A percentile compares a stretch with the other conserved stretches of the same genome.
Evolutionary conservation across 2,888 invertebrate species (phyloP).

Genomic region (Cantharis flavilabris): DNA sequence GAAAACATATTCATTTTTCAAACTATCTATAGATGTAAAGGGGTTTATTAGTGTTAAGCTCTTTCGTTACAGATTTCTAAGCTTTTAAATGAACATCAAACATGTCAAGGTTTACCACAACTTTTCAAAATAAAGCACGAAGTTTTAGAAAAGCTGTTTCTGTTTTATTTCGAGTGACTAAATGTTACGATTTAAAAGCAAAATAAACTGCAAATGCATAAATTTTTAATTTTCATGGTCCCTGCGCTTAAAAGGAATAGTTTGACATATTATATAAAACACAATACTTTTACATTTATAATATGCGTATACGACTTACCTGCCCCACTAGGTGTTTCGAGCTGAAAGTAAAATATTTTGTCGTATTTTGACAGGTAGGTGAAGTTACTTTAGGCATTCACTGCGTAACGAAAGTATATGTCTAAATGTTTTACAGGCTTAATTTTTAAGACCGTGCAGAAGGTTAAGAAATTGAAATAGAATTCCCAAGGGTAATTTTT

Average conservation of each 20-base stretch:
- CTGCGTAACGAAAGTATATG: slow-evolving; percentile 27
- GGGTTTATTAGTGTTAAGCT: background rate
- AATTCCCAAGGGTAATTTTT: background rate
- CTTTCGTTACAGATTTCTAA: background rate
- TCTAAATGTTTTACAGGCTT: slow-evolving; percentile 11
- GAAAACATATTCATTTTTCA: background rate
- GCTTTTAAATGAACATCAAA: slow-evolving; percentile 12
- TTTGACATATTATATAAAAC: background rate
- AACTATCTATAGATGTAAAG: background rate
- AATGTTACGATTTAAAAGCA: background rate
- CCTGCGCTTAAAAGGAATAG: background rate
- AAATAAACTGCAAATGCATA: slow-evolving; percentile 5
- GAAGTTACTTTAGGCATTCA: slow-evolving; percentile 38
- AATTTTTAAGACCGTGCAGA: background rate
- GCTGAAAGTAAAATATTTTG: slow-evolving; percentile 44
- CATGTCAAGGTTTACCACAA: slow-evolving; percentile 20
- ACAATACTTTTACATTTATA: background rate
- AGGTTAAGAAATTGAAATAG: background rate
- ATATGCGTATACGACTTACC: slow-evolving; percentile 1
- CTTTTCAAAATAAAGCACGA: slow-evolving; percentile 2
- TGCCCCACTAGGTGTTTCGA: slow-evolving; percentile 20
- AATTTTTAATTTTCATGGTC: slow-evolving; percentile 21
- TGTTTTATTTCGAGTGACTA: slow-evolving; percentile 9
- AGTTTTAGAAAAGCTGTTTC: background rate
- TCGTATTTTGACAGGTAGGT: slow-evolving; percentile 48